phyloP scores from a whole-genome alignment of 2,113 vertebrate species.

The Glareola pratincola region DNA sequence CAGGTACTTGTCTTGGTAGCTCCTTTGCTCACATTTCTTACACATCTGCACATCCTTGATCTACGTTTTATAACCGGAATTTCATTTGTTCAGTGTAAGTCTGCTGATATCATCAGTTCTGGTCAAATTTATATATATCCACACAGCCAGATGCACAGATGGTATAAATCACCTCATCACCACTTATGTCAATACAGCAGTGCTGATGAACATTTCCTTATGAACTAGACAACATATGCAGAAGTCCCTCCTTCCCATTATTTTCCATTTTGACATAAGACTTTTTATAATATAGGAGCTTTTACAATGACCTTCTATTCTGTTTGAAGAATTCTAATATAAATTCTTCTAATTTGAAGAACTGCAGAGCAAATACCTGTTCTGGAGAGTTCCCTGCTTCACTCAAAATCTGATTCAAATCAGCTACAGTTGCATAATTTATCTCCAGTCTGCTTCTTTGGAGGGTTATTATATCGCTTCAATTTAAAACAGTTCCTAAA shows the following conservation, averaged over 20 bases:
- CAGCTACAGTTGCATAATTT: constrained; percentile 50
- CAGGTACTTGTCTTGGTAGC: not conserved
- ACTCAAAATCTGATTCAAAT: constrained; percentile 33
- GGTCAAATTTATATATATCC: not conserved
- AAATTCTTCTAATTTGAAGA: constrained; percentile 39
- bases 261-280: not conserved
- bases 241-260: not conserved
- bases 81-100: not conserved
- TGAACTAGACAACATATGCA: not conserved
- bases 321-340: too few species aligned
- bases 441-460: not conserved
- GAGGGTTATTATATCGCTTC: not conserved
- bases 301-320: not conserved
- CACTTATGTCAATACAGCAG: not conserved
- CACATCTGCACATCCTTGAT: not conserved
- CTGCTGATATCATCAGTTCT: constrained; percentile 34
- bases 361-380: constrained; percentile 38
- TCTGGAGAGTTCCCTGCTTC: constrained; percentile 15
- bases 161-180: constrained; percentile 30
- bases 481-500: constrained; percentile 34
- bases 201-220: not conserved
- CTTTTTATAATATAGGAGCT: not conserved
- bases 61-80: not conserved
- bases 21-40: not conserved
- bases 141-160: not conserved